Evolutionary conservation across 1,140 invertebrate genomes (phyloP).

Genomic region (Solen grandis): DNA sequence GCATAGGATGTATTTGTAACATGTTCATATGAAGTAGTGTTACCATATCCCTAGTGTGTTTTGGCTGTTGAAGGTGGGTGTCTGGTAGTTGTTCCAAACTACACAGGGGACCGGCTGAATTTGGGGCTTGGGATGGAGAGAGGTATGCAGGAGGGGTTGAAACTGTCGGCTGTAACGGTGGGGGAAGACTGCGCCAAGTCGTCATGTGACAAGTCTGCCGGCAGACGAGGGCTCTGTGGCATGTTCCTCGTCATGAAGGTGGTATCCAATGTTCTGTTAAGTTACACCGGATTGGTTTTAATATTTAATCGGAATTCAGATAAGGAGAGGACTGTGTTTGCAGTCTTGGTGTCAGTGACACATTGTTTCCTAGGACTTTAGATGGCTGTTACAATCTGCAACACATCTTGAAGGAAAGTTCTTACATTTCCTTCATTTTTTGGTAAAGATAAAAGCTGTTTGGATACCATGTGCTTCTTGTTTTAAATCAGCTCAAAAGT

Average conservation of each 20-base stretch:
- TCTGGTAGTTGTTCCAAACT: constrained; percentile 85
- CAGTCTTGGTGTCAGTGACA: background rate
- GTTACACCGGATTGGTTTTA: background rate
- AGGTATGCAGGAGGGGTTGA: constrained; percentile 84
- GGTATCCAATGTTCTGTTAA: background rate
- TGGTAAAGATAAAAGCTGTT: too few relatives aligned
- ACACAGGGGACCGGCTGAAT: constrained; percentile 92
- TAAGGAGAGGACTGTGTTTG: too few relatives aligned
- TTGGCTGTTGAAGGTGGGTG: constrained; percentile 67
- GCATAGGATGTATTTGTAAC: too few relatives aligned
- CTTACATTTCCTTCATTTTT: too few relatives aligned
- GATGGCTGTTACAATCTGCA: too few relatives aligned
- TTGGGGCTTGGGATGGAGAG: constrained; percentile 91
- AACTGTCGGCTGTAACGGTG: constrained; percentile 85
- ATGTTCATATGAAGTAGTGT: too few relatives aligned
- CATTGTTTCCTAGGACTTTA: too few relatives aligned
- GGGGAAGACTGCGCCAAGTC: constrained; percentile 87
- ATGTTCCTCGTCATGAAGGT: constrained; percentile 87
- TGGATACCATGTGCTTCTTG: too few relatives aligned
- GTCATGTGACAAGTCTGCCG: constrained; percentile 80
- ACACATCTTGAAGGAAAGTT: too few relatives aligned
- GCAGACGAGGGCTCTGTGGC: constrained; percentile 89
- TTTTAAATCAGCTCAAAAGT: too few relatives aligned
- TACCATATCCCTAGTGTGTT: too few relatives aligned
- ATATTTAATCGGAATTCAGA: too few relatives aligned